These are phyloP conservation scores for Stomatorhinus walkeri DNA, from an alignment of 2,797 vertebrate species.

Conservation along the genomic window DNA sequence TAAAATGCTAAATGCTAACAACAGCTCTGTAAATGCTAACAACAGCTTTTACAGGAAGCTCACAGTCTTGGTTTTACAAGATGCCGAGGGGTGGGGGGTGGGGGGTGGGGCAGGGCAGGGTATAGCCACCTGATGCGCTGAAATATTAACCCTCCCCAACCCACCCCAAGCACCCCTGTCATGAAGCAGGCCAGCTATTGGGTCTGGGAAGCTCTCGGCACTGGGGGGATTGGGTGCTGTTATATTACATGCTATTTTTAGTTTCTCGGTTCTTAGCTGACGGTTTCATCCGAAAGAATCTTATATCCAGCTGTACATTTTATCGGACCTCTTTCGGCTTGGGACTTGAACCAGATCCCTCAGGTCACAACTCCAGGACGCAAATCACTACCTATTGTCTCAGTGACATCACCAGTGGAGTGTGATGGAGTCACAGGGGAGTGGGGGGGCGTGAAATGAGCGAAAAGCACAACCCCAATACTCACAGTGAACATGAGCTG, in stretches of 20 bases:
- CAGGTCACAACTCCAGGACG: background rate
- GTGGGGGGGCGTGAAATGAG: background rate
- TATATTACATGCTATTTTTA: constrained; percentile 3
- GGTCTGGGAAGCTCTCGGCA: background rate
- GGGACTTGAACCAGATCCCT: background rate
- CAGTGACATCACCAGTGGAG: background rate
- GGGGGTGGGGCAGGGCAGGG: background rate
- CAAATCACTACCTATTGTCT: background rate
- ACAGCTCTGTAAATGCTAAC: background rate
- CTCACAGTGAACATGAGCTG: constrained; percentile 98
- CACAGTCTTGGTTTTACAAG: background rate
- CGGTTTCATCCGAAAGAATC: background rate
- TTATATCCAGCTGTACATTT: background rate
- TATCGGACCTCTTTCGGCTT: background rate
- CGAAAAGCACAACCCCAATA: constrained; percentile 22
- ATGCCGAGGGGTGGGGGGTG: background rate
- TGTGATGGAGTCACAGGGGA: background rate
- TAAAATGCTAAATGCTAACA: background rate
- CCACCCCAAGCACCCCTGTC: background rate
- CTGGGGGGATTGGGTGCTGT: background rate
- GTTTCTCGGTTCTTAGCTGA: background rate
- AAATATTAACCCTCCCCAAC: background rate
- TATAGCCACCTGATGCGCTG: background rate
- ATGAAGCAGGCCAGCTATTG: background rate
- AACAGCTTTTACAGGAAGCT: background rate